These are phyloP conservation scores for Mimachlamys varia DNA, from an alignment of 2,888 invertebrate species.

Conservation along the genomic window DNA sequence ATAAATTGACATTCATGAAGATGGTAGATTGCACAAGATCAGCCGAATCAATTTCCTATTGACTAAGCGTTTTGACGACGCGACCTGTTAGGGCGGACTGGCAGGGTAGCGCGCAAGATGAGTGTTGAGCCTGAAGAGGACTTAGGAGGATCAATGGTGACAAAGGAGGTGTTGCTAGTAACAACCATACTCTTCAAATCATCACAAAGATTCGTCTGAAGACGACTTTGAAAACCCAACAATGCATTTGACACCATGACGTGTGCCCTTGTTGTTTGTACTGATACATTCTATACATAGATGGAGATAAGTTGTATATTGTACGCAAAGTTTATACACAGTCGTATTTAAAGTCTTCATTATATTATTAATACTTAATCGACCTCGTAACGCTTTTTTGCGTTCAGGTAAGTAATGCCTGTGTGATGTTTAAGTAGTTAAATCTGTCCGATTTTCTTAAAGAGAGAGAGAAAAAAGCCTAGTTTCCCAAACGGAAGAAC, in stretches of 20 bases:
- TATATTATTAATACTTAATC: no score
- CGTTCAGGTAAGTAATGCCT: not conserved
- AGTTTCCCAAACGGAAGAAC: not conserved
- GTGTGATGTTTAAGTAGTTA: not conserved
- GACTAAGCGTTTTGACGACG: slow-evolving; percentile 18
- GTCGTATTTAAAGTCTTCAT: no score
- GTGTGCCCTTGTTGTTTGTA: not conserved
- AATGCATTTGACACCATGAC: not conserved
- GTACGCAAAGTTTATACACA: not conserved
- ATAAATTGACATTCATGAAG: slow-evolving; percentile 34
- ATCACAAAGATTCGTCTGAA: not conserved
- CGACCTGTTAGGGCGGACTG: not conserved
- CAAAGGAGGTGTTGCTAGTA: slow-evolving; percentile 14
- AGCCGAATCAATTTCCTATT: slow-evolving; percentile 25
- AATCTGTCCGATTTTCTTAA: not conserved
- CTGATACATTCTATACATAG: not conserved
- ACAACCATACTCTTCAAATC: not conserved
- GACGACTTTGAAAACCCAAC: not conserved
- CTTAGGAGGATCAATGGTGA: slow-evolving; percentile 4
- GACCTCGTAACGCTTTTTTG: not conserved
- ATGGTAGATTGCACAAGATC: slow-evolving; percentile 31
- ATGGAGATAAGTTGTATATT: no score
- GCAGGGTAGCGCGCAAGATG: not conserved
- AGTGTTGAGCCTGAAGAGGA: slow-evolving; percentile 6
- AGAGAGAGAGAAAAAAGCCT: not conserved